These are phyloP conservation scores for Calyptommatus sinebrachiatus DNA, from an alignment of 2,113 vertebrate species.

Conservation along the genomic window DNA sequence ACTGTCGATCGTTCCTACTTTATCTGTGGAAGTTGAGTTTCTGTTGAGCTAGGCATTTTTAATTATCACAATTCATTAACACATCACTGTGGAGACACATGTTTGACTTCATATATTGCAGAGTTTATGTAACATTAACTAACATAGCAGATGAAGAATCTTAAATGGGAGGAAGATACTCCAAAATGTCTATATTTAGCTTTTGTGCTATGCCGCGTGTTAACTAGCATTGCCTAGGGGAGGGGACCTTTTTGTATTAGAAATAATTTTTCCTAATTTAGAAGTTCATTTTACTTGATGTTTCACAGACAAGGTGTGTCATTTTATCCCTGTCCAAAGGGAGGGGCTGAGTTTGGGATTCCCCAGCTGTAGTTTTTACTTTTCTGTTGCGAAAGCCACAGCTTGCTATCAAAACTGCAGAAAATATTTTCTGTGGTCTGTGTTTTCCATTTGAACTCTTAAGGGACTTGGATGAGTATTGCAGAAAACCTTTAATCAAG, in stretches of 20 bases:
- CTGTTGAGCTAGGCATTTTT: conserved; percentile 62
- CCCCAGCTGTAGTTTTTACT: conserved; percentile 43
- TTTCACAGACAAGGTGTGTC: conserved; percentile 50
- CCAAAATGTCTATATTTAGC: conserved; percentile 67
- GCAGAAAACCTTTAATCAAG: conserved; percentile 63
- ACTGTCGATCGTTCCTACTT: conserved; percentile 67
- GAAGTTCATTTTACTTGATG: conserved; percentile 48
- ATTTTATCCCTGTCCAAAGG: conserved; percentile 48
- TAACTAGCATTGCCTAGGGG: conserved; percentile 58
- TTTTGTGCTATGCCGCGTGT: conserved; percentile 57
- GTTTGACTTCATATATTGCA: conserved; percentile 60
- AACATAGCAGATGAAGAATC: conserved; percentile 62
- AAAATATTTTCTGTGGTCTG: conserved; percentile 53
- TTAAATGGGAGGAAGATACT: conserved; percentile 49
- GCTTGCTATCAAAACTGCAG: conserved; percentile 16
- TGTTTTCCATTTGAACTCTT: conserved; percentile 41
- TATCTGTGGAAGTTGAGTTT: conserved; percentile 64
- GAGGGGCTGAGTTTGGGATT: conserved; percentile 28
- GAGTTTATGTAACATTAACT: conserved; percentile 69
- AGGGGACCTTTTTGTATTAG: conserved; percentile 57
- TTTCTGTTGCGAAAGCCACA: neutral
- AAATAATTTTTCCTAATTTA: conserved; percentile 64
- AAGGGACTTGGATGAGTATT: conserved; percentile 47
- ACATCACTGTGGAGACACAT: conserved; percentile 58
- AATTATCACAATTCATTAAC: conserved; percentile 67